A percentile compares a stretch with the other conserved stretches of the same genome.
Conservation (phyloP, 2,113 vertebrate species). For the Lophura nycthemera region DNA sequence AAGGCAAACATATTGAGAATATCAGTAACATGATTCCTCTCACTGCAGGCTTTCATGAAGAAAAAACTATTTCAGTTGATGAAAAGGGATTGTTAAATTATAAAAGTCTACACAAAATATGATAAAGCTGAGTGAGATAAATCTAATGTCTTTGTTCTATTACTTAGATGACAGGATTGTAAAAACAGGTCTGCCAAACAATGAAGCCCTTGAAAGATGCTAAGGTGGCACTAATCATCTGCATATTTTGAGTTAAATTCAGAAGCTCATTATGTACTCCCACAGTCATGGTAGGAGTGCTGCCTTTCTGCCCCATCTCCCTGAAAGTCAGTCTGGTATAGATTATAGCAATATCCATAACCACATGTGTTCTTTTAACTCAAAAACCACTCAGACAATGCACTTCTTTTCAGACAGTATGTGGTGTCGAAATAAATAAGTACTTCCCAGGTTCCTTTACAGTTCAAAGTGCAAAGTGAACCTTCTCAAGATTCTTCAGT, state of each 20-base stretch:
- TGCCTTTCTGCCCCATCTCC: not conserved
- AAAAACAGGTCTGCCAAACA: not conserved
- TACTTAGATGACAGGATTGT: not conserved
- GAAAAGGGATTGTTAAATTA: not conserved
- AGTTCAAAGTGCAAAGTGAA: not conserved
- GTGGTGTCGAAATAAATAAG: conserved; percentile 5
- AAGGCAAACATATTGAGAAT: not conserved
- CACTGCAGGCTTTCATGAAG: not conserved
- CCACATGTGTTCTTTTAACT: not conserved
- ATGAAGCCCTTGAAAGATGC: not conserved
- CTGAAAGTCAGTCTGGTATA: not conserved
- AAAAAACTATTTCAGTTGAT: not conserved
- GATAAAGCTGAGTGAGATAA: not conserved
- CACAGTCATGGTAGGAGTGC: not conserved
- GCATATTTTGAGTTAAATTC: not conserved
- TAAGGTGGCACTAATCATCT: not conserved
- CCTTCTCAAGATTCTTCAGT: not conserved
- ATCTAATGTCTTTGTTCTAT: not conserved
- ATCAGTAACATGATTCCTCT: not conserved
- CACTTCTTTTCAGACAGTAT: not conserved
- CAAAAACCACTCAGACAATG: not conserved
- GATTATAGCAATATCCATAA: not conserved
- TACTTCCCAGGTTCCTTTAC: not conserved
- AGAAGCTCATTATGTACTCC: not conserved
- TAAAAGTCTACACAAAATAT: not conserved